Conservation (phyloP, 2,797 vertebrate species). For the Kryptopterus vitreolus region DNA sequence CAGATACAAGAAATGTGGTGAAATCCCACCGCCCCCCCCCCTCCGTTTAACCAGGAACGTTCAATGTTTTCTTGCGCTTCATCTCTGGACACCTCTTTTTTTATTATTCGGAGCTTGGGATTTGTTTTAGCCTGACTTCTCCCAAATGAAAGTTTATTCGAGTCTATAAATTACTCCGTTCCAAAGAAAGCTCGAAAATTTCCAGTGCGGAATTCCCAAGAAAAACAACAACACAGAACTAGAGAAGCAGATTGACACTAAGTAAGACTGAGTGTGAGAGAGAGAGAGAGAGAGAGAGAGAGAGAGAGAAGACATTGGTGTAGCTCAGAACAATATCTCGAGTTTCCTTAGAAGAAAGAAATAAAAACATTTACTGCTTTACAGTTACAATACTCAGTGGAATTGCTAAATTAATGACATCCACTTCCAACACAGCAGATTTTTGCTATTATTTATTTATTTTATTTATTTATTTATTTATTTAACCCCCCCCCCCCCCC, state of each 20-base stretch:
- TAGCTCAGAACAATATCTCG: conserved; percentile 28
- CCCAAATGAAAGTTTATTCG: conserved; percentile 77
- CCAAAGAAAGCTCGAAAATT: conserved; percentile 73
- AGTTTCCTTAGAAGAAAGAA: not conserved
- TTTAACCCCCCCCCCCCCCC: too few species aligned
- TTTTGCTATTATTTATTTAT: too few species aligned
- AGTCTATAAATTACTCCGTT: conserved; percentile 71
- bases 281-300: conserved; percentile 4
- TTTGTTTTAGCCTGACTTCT: conserved; percentile 74
- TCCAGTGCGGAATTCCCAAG: conserved; percentile 68
- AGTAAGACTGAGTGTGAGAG: conserved; percentile 22
- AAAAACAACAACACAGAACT: conserved; percentile 61
- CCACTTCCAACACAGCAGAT: conserved; percentile 2
- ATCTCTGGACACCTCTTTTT: conserved; percentile 69
- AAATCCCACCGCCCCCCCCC: too few species aligned
- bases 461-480: too few species aligned
- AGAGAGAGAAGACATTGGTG: not conserved
- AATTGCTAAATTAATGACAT: conserved; percentile 41
- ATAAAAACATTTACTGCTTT: conserved; percentile 13
- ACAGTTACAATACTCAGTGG: conserved; percentile 31
- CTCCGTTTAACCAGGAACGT: conserved; percentile 66
- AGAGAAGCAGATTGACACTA: conserved; percentile 65
- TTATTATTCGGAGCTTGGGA: conserved; percentile 60
- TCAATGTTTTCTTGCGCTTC: conserved; percentile 68
- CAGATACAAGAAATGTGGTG: conserved; percentile 48